A percentile compares a stretch with the other conserved stretches of the same genome.
Conservation (phyloP, 2,113 vertebrate species). For the Dicentrarchus labrax region DNA sequence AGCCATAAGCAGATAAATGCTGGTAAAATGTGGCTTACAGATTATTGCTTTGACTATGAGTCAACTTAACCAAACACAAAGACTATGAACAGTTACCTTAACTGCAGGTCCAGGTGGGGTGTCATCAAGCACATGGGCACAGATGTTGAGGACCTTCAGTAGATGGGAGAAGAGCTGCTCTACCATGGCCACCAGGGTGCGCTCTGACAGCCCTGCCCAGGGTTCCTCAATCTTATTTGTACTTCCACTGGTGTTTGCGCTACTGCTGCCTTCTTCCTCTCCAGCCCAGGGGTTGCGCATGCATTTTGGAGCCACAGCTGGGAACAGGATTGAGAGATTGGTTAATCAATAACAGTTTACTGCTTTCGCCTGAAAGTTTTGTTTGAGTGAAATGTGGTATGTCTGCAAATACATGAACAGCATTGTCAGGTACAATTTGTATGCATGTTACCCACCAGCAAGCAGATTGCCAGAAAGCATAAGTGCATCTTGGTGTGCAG, state of each 20-base stretch:
- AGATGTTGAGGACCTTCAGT: conserved; percentile 95
- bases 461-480: conserved; percentile 94
- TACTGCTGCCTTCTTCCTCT: conserved; percentile 89
- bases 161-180: conserved; percentile 97
- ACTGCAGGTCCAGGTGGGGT: conserved; percentile 91
- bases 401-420: background rate
- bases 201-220: conserved; percentile 93
- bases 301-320: conserved; percentile 93
- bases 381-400: background rate
- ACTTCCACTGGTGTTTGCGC: conserved; percentile 70
- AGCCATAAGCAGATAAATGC: background rate
- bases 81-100: conserved; percentile 83
- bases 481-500: conserved; percentile 95
- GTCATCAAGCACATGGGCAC: conserved; percentile 96
- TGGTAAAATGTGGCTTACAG: background rate
- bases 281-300: conserved; percentile 91
- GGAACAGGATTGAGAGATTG: background rate
- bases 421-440: background rate
- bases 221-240: conserved; percentile 90
- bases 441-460: conserved; percentile 84
- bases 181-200: conserved; percentile 89
- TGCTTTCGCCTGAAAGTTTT: background rate
- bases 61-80: background rate
- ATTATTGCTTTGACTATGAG: background rate
- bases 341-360: background rate